phyloP scores from a whole-genome alignment of 2,797 vertebrate species.

The Hipposideros larvatus region DNA sequence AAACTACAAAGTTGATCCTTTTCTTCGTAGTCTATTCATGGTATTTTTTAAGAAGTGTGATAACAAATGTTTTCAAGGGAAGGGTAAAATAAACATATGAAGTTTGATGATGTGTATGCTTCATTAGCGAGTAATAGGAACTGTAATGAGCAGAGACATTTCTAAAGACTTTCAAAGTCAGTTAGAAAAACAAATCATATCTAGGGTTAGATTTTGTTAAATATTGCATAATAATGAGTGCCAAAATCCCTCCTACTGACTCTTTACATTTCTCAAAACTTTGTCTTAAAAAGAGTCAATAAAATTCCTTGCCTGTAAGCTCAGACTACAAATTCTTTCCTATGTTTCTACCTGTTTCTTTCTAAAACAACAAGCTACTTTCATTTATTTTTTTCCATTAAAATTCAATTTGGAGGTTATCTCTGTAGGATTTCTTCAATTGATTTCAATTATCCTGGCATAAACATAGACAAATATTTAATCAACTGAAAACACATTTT shows the following conservation, averaged over 20 bases:
- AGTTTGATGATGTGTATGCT: background rate
- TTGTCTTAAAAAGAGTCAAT: slow-evolving; percentile 1
- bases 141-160: background rate
- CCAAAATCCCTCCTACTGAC: background rate
- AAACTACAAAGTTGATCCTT: background rate
- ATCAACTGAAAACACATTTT: background rate
- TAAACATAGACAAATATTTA: background rate
- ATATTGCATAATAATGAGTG: background rate
- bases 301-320: background rate
- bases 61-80: background rate
- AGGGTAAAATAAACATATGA: background rate
- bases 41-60: background rate
- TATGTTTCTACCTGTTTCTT: background rate
- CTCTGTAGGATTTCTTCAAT: background rate
- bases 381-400: background rate
- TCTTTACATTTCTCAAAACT: background rate
- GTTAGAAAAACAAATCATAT: background rate
- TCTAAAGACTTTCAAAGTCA: background rate
- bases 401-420: background rate
- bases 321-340: background rate
- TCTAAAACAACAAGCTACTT: background rate
- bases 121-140: background rate
- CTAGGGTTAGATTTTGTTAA: background rate
- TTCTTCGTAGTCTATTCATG: background rate
- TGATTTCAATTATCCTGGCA: background rate